Percentiles rank a stretch among this genome's conserved stretches.
These are phyloP conservation scores for Ditylenchus weischeri DNA, from an alignment of 2,888 invertebrate species.

Conservation along the genomic window DNA sequence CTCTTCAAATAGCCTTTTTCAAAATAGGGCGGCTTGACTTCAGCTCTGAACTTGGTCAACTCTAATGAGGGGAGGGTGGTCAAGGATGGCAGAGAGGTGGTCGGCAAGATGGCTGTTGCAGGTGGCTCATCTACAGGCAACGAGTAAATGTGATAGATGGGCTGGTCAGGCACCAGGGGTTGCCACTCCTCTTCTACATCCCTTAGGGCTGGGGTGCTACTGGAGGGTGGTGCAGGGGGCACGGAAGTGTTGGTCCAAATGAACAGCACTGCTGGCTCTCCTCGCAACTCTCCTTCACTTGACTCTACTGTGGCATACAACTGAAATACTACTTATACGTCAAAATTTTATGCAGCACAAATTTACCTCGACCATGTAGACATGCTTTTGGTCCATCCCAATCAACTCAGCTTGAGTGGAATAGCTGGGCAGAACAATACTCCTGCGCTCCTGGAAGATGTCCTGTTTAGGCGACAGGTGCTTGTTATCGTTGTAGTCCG, in stretches of 20 bases:
- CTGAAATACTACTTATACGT: conserved; percentile 19
- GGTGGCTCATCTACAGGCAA: not conserved
- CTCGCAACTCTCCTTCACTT: conserved; percentile 49
- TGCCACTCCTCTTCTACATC: not conserved
- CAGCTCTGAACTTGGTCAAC: conserved; percentile 20
- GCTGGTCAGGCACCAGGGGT: not conserved
- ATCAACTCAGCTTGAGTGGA: conserved; percentile 41
- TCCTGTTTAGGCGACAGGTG: conserved; percentile 9
- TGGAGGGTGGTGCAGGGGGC: not conserved
- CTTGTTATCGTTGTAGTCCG: conserved; percentile 11
- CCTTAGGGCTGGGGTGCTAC: not conserved
- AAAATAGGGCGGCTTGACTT: conserved; percentile 36
- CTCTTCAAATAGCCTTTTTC: conserved; percentile 36
- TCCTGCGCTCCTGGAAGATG: conserved; percentile 9
- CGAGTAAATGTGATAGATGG: not conserved
- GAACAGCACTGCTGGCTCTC: conserved; percentile 51
- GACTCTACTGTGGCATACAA: conserved; percentile 51
- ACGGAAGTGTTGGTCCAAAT: conserved; percentile 39
- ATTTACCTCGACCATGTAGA: conserved; percentile 47
- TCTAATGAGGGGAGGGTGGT: not conserved
- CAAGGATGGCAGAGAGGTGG: not conserved
- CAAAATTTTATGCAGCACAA: not conserved
- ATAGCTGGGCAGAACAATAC: conserved; percentile 44
- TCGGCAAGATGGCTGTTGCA: not conserved
- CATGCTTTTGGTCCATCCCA: conserved; percentile 42